Conservation (phyloP, 2,797 vertebrate genomes). For the Morus bassanus region DNA sequence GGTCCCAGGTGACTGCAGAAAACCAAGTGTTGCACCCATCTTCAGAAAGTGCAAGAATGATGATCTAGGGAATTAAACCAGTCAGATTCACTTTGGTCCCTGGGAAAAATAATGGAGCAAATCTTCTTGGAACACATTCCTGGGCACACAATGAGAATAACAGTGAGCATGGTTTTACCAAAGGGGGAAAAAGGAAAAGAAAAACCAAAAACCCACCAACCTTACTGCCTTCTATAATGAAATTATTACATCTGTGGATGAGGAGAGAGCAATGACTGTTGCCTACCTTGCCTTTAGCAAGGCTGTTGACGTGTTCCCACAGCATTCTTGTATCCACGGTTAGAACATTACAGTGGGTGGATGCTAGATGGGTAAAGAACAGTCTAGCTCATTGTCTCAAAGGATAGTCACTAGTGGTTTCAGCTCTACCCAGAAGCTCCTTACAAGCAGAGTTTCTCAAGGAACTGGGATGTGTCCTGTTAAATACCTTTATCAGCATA, state of each 20-base stretch:
- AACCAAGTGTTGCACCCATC: background rate
- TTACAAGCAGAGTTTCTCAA: background rate
- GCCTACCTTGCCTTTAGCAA: background rate
- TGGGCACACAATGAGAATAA: background rate
- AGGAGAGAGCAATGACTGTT: background rate
- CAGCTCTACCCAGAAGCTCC: background rate
- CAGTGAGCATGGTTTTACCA: background rate
- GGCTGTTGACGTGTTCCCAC: background rate
- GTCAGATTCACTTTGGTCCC: background rate
- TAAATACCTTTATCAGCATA: background rate
- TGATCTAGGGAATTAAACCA: background rate
- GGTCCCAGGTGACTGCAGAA: background rate
- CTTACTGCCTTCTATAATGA: background rate
- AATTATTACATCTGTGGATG: background rate
- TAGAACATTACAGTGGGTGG: background rate
- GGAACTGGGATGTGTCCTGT: background rate
- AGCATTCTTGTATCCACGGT: background rate
- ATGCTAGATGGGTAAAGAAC: background rate
- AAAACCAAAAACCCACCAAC: background rate
- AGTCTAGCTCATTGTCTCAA: background rate
- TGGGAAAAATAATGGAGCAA: background rate
- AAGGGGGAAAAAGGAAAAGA: background rate
- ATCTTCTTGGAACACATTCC: background rate
- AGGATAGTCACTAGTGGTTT: background rate
- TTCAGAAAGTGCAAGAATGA: background rate